These are phyloP conservation scores for Napeogenes inachia DNA, from an alignment of 2,888 invertebrate species.

Conservation along the genomic window DNA sequence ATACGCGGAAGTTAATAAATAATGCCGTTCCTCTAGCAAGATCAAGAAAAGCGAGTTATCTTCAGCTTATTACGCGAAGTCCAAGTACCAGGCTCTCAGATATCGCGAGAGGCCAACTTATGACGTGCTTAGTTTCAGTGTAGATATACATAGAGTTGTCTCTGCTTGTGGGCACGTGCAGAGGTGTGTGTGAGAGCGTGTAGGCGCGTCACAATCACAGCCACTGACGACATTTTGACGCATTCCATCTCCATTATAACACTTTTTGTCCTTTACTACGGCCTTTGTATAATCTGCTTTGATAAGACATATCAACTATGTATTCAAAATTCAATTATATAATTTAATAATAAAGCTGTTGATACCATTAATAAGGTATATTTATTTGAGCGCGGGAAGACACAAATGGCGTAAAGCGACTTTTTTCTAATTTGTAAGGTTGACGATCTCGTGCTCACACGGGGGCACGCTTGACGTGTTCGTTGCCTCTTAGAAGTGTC, in stretches of 20 bases:
- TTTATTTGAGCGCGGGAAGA: conserved; percentile 22
- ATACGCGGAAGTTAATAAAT: conserved; percentile 59
- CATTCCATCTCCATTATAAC: conserved; percentile 36
- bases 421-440: conserved; percentile 75
- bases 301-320: conserved; percentile 19
- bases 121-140: conserved; percentile 63
- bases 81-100: conserved; percentile 68
- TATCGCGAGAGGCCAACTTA: conserved; percentile 57
- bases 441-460: conserved; percentile 73
- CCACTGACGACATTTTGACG: conserved; percentile 47
- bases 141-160: conserved; percentile 36
- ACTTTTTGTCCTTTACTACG: conserved; percentile 27
- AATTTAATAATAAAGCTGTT: conserved; percentile 6
- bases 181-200: conserved; percentile 57
- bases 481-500: conserved; percentile 66
- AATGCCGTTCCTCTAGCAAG: conserved; percentile 55
- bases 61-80: conserved; percentile 75
- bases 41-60: conserved; percentile 74
- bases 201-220: conserved; percentile 58
- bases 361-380: conserved; percentile 3
- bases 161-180: conserved; percentile 41
- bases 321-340: conserved; percentile 1
- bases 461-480: conserved; percentile 65
- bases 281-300: conserved; percentile 19
- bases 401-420: conserved; percentile 50